Percentiles rank a stretch among this genome's conserved stretches.
These are phyloP conservation scores for Phoeniculus purpureus DNA, from an alignment of 2,797 vertebrate species.

Conservation along the genomic window DNA sequence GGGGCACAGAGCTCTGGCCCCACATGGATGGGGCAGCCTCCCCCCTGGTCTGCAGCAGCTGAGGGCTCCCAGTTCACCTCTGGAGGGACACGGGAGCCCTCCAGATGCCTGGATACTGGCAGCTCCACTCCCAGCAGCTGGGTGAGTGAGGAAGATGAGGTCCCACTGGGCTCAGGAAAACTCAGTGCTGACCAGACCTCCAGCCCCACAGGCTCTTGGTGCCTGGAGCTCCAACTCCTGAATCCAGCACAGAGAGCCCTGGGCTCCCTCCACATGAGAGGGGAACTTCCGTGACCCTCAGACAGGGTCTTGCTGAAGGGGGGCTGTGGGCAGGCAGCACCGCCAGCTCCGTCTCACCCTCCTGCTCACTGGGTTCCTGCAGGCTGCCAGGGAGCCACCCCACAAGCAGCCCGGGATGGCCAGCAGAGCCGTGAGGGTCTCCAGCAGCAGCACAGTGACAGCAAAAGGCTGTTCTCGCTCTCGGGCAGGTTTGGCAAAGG, in stretches of 20 bases:
- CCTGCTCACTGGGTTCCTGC: fast-evolving
- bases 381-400: not conserved
- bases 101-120: fast-evolving
- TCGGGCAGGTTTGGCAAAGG: not conserved
- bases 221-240: not conserved
- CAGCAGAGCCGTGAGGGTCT: fast-evolving
- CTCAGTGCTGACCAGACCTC: not conserved
- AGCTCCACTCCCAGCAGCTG: not conserved
- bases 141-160: fast-evolving
- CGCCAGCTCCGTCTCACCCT: not conserved
- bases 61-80: not conserved
- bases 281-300: not conserved
- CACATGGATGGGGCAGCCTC: fast-evolving
- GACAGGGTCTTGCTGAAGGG: not conserved
- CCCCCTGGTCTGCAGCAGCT: fast-evolving
- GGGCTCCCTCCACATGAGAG: too few species aligned
- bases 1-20: not conserved
- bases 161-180: not conserved
- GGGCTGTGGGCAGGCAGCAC: not conserved
- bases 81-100: too few species aligned
- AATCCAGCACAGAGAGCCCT: not conserved
- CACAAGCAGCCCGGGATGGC: fast-evolving
- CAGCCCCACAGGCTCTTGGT: too few species aligned
- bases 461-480: not conserved
- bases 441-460: fast-evolving